phyloP scores from a whole-genome alignment of 2,888 invertebrate genomes.

The Theristus sp. region DNA sequence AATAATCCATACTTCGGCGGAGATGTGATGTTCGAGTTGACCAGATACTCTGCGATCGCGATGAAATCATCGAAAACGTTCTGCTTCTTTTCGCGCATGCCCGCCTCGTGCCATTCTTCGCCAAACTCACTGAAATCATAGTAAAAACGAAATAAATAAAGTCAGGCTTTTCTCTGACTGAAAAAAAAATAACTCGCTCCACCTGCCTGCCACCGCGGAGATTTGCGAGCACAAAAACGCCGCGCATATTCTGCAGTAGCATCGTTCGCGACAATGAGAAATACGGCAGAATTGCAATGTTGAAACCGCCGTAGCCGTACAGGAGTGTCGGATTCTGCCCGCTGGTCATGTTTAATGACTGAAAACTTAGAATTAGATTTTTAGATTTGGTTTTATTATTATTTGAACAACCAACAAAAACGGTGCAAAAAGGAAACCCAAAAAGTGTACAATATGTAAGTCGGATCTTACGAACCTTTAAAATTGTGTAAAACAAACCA shows the following conservation, averaged over 20 bases:
- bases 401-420: not conserved
- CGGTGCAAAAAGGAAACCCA: not conserved
- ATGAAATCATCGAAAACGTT: conserved; percentile 95
- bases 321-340: conserved; percentile 59
- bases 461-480: too few relatives aligned
- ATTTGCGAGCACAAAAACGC: conserved; percentile 75
- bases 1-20: conserved; percentile 24
- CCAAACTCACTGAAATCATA: conserved; percentile 75
- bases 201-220: conserved; percentile 80
- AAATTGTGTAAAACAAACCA: too few relatives aligned
- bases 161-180: too few relatives aligned
- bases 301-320: conserved; percentile 95
- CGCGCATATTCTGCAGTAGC: conserved; percentile 70
- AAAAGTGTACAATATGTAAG: too few relatives aligned
- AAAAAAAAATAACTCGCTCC: not conserved
- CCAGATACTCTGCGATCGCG: conserved; percentile 67
- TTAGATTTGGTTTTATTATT: too few relatives aligned
- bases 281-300: conserved; percentile 67
- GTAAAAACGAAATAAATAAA: too few relatives aligned
- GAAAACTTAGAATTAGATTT: not conserved
- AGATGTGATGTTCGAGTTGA: conserved; percentile 56
- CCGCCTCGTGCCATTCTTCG: conserved; percentile 79
- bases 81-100: conserved; percentile 74
- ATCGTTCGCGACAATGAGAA: conserved; percentile 70
- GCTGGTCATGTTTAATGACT: conserved; percentile 42